phyloP scores from a whole-genome alignment of 2,113 vertebrate genomes.

The Ailurus styani region DNA sequence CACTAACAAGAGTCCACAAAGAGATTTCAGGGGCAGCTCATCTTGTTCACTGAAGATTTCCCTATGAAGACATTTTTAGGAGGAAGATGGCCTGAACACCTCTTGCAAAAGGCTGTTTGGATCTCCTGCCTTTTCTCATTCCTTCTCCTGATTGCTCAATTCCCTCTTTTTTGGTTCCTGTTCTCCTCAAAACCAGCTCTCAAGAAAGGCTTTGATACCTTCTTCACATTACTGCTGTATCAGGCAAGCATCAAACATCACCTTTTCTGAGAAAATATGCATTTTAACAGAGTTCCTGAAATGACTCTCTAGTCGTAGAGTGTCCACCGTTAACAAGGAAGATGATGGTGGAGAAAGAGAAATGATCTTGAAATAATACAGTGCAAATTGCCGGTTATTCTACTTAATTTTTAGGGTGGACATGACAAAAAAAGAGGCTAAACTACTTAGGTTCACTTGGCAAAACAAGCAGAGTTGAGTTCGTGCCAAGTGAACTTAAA shows the following conservation, averaged over 20 bases:
- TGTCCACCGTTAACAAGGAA: not conserved
- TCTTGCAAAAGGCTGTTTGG: not conserved
- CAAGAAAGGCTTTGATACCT: not conserved
- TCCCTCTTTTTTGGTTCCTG: not conserved
- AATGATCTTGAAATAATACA: not conserved
- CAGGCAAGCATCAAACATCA: not conserved
- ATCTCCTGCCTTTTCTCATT: not conserved
- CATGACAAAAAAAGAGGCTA: not conserved
- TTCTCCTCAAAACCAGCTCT: not conserved
- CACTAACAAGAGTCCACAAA: not conserved
- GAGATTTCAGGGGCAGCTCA: not conserved
- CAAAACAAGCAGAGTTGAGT: not conserved
- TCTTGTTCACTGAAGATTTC: not conserved
- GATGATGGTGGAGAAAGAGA: not conserved
- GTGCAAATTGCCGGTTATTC: not conserved
- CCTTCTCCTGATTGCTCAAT: not conserved
- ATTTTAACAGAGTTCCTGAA: not conserved
- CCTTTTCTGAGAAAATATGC: not conserved
- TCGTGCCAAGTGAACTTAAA: not conserved
- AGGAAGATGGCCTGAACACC: not conserved
- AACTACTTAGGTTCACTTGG: not conserved
- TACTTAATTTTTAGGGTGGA: not conserved
- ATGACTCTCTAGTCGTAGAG: not conserved
- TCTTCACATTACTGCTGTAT: not conserved
- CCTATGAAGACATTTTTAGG: not conserved